Conservation (phyloP, 2,113 vertebrate genomes). For the Clarias gariepinus region DNA sequence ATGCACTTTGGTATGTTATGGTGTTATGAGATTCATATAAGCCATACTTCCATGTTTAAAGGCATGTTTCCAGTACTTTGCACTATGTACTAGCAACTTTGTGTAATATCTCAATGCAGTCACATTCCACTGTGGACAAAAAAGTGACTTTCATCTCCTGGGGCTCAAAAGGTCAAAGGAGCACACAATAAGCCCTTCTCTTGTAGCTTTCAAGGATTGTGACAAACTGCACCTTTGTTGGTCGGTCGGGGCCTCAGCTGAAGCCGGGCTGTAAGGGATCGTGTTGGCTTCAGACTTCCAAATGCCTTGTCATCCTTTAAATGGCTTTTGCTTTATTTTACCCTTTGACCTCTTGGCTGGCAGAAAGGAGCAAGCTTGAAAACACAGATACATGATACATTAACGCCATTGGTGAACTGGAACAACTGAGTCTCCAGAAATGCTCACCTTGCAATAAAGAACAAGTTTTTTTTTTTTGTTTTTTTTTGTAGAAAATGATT, state of each 20-base stretch:
- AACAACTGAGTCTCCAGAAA: slow-evolving; percentile 64
- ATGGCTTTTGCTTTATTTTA: slow-evolving; percentile 79
- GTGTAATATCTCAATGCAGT: slow-evolving; percentile 24
- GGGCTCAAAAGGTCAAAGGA: slow-evolving; percentile 75
- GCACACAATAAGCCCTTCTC: slow-evolving; percentile 72
- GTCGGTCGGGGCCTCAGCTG: slow-evolving; percentile 65
- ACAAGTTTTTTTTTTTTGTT: slow-evolving; percentile 65
- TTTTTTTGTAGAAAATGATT: too few species aligned
- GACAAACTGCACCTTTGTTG: slow-evolving; percentile 80
- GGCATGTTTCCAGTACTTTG: background rate
- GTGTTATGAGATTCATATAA: background rate
- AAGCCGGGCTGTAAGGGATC: slow-evolving; percentile 57
- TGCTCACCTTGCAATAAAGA: slow-evolving; percentile 70
- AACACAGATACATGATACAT: slow-evolving; percentile 78
- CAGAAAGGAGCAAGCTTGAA: slow-evolving; percentile 73
- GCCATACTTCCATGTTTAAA: background rate
- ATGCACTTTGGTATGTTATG: background rate
- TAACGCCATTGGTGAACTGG: slow-evolving; percentile 66
- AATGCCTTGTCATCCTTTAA: slow-evolving; percentile 75
- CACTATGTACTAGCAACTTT: slow-evolving; percentile 7
- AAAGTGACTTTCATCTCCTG: slow-evolving; percentile 72
- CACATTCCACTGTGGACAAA: background rate
- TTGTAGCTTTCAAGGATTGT: slow-evolving; percentile 66
- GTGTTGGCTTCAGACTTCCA: slow-evolving; percentile 68
- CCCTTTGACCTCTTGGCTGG: slow-evolving; percentile 71